Conservation (phyloP, 2,113 vertebrate genomes). For the Lathamus discolor region DNA sequence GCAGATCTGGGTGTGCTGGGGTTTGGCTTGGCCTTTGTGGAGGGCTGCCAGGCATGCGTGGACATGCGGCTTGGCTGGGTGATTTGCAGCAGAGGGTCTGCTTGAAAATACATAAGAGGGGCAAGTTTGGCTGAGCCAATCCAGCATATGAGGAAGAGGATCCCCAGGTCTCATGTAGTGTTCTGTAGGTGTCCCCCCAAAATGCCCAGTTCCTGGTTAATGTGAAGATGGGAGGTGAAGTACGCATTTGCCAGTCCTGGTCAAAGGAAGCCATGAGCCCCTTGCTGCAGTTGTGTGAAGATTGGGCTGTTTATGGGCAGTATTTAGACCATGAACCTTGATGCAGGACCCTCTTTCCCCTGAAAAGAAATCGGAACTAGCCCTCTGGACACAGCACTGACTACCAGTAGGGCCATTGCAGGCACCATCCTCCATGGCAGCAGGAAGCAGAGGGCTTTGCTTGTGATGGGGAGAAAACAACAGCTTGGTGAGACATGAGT, state of each 20-base stretch:
- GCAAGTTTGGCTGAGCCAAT: neutral
- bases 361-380: neutral
- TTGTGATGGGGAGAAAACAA: neutral
- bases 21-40: neutral
- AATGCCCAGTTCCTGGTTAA: fast-evolving
- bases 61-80: fast-evolving
- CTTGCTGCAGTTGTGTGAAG: neutral
- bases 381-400: neutral
- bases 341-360: neutral
- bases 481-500: neutral
- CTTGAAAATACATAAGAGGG: neutral
- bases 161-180: fast-evolving
- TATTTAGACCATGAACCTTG: neutral
- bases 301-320: neutral
- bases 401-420: neutral
- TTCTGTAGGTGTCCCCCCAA: neutral
- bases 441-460: neutral
- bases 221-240: fast-evolving
- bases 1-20: neutral
- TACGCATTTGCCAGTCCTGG: neutral
- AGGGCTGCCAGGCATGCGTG: neutral
- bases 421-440: neutral
- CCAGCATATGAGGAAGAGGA: neutral
- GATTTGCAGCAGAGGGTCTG: neutral
- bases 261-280: neutral